Base-by-base conservation (phyloP, 2,888 invertebrate genomes). In the Ectobius pallidus region DNA sequence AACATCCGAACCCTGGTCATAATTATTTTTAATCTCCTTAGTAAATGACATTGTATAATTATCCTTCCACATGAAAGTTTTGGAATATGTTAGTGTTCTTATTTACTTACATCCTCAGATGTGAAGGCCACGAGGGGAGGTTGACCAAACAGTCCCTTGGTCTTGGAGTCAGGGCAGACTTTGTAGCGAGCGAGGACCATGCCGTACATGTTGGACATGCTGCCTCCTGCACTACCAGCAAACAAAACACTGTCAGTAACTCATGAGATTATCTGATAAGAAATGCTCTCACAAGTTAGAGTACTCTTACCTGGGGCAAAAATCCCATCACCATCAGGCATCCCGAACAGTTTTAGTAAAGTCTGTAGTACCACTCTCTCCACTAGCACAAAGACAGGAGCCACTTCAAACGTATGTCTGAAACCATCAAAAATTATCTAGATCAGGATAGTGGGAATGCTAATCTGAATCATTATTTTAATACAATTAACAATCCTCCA, bases 181-280 rank as follows among this genome's bases (percentile, higher is more conserved):
- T 86, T 86, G 78, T 88, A 91, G 73, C 94, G 86, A 0, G 94
- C 94, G 9, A 93, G 82, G 0, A 91, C 89, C 78, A 94, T 85
- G 0, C 88, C 93, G 79, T 94, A 93, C 86, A 94, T 88, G 81
- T 94, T 92, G 2, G 93, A 89, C 52, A 91, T 84, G 63, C 94
- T 93, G 1, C 94, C 95, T 22, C 94, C 93, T 81, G 72, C 65
- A 65, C 65, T 65, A 46, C 22, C 65, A 65, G 39, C 6, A 44
- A 42, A 27, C 1, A 63, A 20, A n/a, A 14, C n/a, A n/a, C n/a
- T n/a, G n/a, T n/a, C n/a, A n/a, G n/a, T n/a, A n/a, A n/a, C n/a
- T n/a, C n/a, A n/a, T n/a, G n/a, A n/a, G n/a, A n/a, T n/a, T n/a
- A n/a, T n/a, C n/a, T n/a, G n/a, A n/a, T n/a, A n/a, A n/a, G n/a